A percentile compares a stretch with the other conserved stretches of the same genome.
These are phyloP conservation scores for Alviniconcha marisindica DNA, from an alignment of 1,140 invertebrate genomes.

Conservation along the genomic window DNA sequence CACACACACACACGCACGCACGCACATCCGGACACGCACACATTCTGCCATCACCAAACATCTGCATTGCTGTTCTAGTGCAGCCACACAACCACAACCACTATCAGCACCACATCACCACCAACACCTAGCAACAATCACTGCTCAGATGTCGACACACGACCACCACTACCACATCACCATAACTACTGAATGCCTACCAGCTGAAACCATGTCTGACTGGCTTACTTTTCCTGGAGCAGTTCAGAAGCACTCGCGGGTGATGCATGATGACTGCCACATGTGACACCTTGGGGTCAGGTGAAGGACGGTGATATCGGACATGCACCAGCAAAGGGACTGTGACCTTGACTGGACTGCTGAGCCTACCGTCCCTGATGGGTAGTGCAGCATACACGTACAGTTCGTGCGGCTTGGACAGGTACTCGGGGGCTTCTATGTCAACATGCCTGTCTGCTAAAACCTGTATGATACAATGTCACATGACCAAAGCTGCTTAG, in stretches of 20 bases:
- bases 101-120: no score
- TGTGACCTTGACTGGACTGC: constrained; percentile 25
- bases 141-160: no score
- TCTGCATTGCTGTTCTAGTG: no score
- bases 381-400: constrained; percentile 44
- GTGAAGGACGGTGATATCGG: constrained; percentile 55
- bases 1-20: not conserved
- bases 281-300: constrained; percentile 27
- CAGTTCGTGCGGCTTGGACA: constrained; percentile 42
- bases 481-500: no score
- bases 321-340: constrained; percentile 60
- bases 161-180: no score
- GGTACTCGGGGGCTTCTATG: constrained; percentile 59
- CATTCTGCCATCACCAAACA: not conserved
- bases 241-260: constrained; percentile 44
- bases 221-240: constrained; percentile 35
- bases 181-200: no score
- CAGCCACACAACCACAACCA: no score
- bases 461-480: constrained; percentile 46
- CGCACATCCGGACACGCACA: not conserved
- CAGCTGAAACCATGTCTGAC: no score
- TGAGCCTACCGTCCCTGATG: not conserved
- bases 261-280: constrained; percentile 35
- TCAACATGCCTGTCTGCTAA: constrained; percentile 46
- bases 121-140: no score